Conservation (phyloP, 2,113 vertebrate species). For the Burhinus bistriatus region DNA sequence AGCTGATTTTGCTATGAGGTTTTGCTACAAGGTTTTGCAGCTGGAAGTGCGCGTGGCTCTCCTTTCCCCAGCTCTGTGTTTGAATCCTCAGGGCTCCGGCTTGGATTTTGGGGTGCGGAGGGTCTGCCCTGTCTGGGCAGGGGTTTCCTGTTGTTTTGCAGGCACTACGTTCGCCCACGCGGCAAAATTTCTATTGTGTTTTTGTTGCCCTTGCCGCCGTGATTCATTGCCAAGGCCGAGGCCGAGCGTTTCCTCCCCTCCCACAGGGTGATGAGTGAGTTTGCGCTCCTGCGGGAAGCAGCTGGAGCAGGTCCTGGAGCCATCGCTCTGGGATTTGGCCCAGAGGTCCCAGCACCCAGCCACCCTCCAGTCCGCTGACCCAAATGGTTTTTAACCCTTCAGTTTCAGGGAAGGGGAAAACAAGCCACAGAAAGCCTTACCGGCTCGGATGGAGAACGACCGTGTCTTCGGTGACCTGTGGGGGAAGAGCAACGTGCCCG, state of each 20-base stretch:
- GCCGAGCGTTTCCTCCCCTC: background rate
- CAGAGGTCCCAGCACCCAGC: background rate
- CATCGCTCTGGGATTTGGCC: background rate
- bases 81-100: background rate
- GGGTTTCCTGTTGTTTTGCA: background rate
- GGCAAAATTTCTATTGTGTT: background rate
- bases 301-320: background rate
- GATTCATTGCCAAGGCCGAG: fast-evolving
- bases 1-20: background rate
- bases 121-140: background rate
- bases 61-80: fast-evolving
- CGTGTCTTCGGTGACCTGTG: slow-evolving; percentile 74
- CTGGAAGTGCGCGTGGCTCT: fast-evolving
- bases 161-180: fast-evolving
- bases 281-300: background rate
- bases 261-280: fast-evolving
- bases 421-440: slow-evolving; percentile 70
- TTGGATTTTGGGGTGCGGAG: background rate
- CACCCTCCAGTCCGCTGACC: background rate
- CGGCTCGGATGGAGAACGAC: slow-evolving; percentile 77
- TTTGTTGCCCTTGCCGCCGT: fast-evolving
- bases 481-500: slow-evolving; percentile 71
- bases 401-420: slow-evolving; percentile 79
- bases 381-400: background rate
- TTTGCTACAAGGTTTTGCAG: background rate